Evolutionary conservation across 2,888 invertebrate genomes (phyloP).

Genomic region (Sphecodes monilicornis): DNA sequence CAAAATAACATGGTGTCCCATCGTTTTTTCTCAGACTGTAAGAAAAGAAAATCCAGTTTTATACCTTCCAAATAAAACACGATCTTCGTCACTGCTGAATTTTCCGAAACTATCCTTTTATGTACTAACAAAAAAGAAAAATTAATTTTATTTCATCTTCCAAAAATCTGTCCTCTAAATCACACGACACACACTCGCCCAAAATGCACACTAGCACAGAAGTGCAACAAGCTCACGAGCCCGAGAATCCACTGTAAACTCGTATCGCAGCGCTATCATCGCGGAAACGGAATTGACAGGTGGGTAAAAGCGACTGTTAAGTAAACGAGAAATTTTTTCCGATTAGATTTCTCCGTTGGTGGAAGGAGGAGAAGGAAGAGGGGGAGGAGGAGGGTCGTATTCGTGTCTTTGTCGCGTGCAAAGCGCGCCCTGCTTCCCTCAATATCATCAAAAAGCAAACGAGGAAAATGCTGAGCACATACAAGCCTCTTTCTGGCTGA

Average conservation of each 20-base stretch:
- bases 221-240: neutral
- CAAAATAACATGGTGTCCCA: too few species aligned
- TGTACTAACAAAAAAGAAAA: too few species aligned
- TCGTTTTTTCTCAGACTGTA: too few species aligned
- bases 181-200: neutral
- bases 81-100: too few species aligned
- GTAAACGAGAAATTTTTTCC: conserved; percentile 57
- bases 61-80: too few species aligned
- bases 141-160: neutral
- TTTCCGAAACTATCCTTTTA: too few species aligned
- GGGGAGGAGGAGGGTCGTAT: neutral
- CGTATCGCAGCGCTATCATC: neutral
- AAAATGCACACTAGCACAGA: neutral
- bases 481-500: neutral
- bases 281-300: conserved; percentile 61
- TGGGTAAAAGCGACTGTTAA: conserved; percentile 51
- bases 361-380: neutral
- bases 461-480: conserved; percentile 28
- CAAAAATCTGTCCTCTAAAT: neutral
- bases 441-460: neutral
- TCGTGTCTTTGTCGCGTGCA: conserved; percentile 39
- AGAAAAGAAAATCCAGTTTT: too few species aligned
- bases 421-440: neutral
- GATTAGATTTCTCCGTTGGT: conserved; percentile 47
- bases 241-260: neutral